Base-by-base conservation (phyloP, 2,888 invertebrate species). In the Pollenia amentaria region DNA sequence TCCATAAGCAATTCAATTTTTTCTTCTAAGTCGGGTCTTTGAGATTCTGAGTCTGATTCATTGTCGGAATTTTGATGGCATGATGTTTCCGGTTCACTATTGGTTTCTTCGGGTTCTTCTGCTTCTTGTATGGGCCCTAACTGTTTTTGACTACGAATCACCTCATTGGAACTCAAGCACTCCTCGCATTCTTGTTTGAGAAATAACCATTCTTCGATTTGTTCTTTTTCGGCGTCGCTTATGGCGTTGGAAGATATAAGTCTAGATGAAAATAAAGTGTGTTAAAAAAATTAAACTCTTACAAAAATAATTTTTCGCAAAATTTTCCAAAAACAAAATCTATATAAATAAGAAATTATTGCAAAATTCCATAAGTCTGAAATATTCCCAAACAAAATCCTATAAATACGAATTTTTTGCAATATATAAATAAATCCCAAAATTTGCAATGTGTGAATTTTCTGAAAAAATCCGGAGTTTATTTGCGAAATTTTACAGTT, bases 141-240 rank as follows among this genome's bases (percentile, higher is more conserved):
- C 51, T 77, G 72, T 42, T 87, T 84, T 67, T 80, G 62, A 1
- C 90, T 90, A 9, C 92, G 91, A 77, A 92, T 88, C 0, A 90
- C 91, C 87, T 93, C 93, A 16, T 91, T 92, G 1, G 93, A 93
- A 76, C 93, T 93, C 3, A 93, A 94, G 91, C 97, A 97, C 91
- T 97, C 97, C 92, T 97, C 97, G 93, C 97, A 97, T 93, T 97
- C 97, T 89, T 97, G 97, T 91, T 97, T 97, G 86, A 97, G 94
- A 90, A 96, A 97, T 18, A 97, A 93, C 97, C 97, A 97, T 89
- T 97, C 96, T 90, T 96, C 95, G 64, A 96, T 95, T 88, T 97
- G 97, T 90, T 96, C 96, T 88, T 96, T 95, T 91, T 97, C 97
- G 84, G 95, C 94, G 76, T 96, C 96, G 12, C 95, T 95, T 78